Conservation (phyloP, 2,113 vertebrate species). For the Hyaena hyaena region DNA sequence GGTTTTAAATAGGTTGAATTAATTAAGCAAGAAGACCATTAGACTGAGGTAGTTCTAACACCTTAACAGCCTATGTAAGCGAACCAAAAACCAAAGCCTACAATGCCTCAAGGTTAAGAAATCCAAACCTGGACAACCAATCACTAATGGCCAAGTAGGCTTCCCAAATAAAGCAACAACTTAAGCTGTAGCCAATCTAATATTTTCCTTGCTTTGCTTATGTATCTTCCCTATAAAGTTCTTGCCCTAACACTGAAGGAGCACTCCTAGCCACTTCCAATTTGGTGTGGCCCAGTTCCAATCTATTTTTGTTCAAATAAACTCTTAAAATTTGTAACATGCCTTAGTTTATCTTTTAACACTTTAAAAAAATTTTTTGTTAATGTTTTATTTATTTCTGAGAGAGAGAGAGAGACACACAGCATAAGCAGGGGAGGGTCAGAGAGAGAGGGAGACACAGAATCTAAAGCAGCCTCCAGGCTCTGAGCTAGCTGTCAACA, state of each 20-base stretch:
- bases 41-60: background rate
- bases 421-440: no score
- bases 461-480: no score
- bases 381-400: background rate
- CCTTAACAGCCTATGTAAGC: background rate
- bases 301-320: background rate
- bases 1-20: background rate
- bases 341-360: background rate
- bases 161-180: background rate
- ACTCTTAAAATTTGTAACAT: background rate
- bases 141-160: background rate
- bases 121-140: background rate
- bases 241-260: background rate
- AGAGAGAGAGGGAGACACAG: no score
- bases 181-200: background rate
- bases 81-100: background rate
- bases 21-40: background rate
- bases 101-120: background rate
- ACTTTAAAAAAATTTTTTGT: background rate
- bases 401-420: no score
- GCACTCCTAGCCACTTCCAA: background rate
- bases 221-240: background rate
- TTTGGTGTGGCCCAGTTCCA: background rate
- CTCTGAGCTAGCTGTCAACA: no score
- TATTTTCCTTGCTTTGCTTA: background rate